phyloP scores from a whole-genome alignment of 35 echinoderm and acorn worm species.

The Nesometra sesokonis region DNA sequence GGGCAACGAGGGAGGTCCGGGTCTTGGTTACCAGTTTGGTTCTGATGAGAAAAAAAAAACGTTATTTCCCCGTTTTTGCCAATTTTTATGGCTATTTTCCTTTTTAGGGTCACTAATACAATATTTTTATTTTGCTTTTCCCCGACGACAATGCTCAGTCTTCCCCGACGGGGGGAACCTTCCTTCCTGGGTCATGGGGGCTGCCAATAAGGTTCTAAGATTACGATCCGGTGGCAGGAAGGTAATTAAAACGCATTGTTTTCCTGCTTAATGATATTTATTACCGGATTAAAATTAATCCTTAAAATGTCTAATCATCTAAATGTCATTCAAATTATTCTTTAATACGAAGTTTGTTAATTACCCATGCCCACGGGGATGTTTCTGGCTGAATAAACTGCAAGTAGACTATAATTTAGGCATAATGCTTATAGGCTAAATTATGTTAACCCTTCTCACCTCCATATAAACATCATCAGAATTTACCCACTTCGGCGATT shows the following conservation, averaged over 20 bases:
- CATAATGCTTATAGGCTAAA: not conserved
- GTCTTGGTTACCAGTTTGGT: no score
- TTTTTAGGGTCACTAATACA: no score
- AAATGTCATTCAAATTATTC: not conserved
- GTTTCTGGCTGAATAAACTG: not conserved
- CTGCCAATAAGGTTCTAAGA: no score
- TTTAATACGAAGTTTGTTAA: not conserved
- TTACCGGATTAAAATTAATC: not conserved
- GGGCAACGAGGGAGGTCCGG: no score
- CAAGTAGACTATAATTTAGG: not conserved
- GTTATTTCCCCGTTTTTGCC: no score
- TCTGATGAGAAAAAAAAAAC: no score
- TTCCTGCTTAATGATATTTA: not conserved
- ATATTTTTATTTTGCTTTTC: no score
- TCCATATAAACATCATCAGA: not conserved
- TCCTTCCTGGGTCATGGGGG: no score
- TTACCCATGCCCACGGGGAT: not conserved
- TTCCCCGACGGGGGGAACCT: no score
- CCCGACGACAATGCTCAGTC: no score
- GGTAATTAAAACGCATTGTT: not conserved
- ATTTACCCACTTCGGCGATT: not conserved
- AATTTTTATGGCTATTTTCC: no score
- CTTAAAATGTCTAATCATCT: not conserved
- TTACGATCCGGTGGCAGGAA: not conserved
- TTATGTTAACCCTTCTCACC: not conserved